These are phyloP conservation scores for Drosophila elegans DNA, from an alignment of 1,140 invertebrate genomes.

Conservation along the genomic window DNA sequence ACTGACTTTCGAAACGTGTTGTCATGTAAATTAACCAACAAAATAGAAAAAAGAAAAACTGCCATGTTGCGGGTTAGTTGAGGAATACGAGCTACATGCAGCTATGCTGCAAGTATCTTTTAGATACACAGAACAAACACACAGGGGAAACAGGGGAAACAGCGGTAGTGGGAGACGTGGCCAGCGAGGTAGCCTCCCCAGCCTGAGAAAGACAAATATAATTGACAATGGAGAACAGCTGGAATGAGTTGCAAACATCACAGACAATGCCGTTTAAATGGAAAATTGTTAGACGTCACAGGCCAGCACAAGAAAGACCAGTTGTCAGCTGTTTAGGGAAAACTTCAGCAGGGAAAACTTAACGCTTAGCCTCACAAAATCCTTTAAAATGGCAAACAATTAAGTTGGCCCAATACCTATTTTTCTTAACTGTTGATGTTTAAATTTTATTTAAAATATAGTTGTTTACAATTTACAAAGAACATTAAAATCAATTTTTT, in stretches of 20 bases:
- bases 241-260: slow-evolving; percentile 37
- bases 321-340: slow-evolving; percentile 41
- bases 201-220: slow-evolving; percentile 77
- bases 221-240: slow-evolving; percentile 33
- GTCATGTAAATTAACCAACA: slow-evolving; percentile 81
- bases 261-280: slow-evolving; percentile 46
- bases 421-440: too few species aligned
- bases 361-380: neutral
- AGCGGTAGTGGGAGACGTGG: slow-evolving; percentile 19
- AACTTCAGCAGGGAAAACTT: slow-evolving; percentile 2
- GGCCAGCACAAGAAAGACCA: slow-evolving; percentile 14
- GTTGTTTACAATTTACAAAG: too few species aligned
- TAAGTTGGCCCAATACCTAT: neutral
- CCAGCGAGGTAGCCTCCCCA: slow-evolving; percentile 3
- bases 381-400: slow-evolving; percentile 12
- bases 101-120: slow-evolving; percentile 39
- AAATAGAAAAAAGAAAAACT: slow-evolving; percentile 29
- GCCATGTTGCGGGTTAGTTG: slow-evolving; percentile 58
- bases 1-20: slow-evolving; percentile 82
- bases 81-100: slow-evolving; percentile 37
- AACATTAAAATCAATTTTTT: too few species aligned
- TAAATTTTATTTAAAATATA: too few species aligned
- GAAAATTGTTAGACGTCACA: slow-evolving; percentile 42
- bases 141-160: neutral
- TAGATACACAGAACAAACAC: slow-evolving; percentile 57